Base-by-base conservation (phyloP, 2,113 vertebrate species). In the Ondatra zibethicus region DNA sequence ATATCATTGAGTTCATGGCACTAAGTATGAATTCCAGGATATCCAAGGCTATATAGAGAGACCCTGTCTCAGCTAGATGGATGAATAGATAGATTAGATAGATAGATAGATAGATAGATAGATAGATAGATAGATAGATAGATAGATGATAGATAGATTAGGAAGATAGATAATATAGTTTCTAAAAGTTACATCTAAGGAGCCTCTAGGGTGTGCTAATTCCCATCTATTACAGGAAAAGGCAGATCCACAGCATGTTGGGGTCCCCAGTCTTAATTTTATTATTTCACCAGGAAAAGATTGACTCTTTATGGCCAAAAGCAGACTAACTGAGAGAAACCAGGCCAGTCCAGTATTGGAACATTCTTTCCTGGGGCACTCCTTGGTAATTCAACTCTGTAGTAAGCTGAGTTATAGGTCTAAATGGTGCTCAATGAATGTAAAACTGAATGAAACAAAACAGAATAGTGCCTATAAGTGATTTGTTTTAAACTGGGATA, bases 241-340 rank as follows among this genome's bases (percentile, higher is more conserved):
- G 0, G n/a, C 70, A 45, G 13, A 58, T 50, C 17, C 25, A 95
- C 3, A 50, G 39, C 10, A 61, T 50, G 90, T 72, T 42, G 58
- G 2, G 1, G 27, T 45, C 47, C 61, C 29, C n/a, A 65, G 21
- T 92, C 29, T 42, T 17, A 23, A 81, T 91, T 92, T 47, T 58
- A 17, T 78, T 39, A 85, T 85, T 93, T 84, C 66, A 88, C 55
- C 70, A 11, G 23, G 75, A 87, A 84, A 47, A 81, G 6, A 76
- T 42, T 76, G 33, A 68, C 27, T 81, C 21, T n/a, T 50, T 42
- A 14, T 25, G 78, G 55, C 14, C 58, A 50, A 52, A 52, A n/a
- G 33, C 42, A 82, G 50, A 87, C 92, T 86, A 42, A 85, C 27
- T 23, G 87, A 75, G 87, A 75, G 58, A 81, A 88, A 66, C 90